A percentile compares a stretch with the other conserved stretches of the same genome.
Evolutionary conservation across 1,140 invertebrate genomes (phyloP).

Genomic region (Parasteatoda tepidariorum): DNA sequence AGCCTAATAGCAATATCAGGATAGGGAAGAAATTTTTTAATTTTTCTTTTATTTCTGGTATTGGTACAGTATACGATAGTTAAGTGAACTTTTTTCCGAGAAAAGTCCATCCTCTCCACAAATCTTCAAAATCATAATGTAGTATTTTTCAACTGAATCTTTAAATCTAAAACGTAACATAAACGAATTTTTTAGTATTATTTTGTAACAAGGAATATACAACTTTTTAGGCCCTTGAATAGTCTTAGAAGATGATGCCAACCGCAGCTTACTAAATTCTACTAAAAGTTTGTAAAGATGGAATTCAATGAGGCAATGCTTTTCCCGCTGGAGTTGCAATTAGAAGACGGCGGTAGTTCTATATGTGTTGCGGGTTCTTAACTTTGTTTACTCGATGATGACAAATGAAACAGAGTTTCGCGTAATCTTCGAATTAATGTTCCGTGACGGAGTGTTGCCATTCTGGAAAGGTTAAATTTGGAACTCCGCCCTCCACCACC

Average conservation of each 20-base stretch:
- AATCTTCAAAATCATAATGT: no score
- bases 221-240: no score
- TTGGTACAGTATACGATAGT: no score
- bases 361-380: background rate
- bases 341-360: background rate
- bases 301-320: slow-evolving; percentile 43
- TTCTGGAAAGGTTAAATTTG: slow-evolving; percentile 48
- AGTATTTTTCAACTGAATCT: no score
- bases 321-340: background rate
- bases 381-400: slow-evolving; percentile 48
- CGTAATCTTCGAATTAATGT: slow-evolving; percentile 51
- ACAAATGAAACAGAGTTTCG: slow-evolving; percentile 45
- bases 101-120: no score
- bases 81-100: no score
- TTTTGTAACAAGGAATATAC: no score
- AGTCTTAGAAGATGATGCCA: background rate
- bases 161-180: no score
- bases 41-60: no score
- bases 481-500: background rate
- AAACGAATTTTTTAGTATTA: no score
- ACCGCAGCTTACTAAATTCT: background rate
- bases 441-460: slow-evolving; percentile 46
- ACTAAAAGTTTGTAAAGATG: background rate
- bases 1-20: no score
- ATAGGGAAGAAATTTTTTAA: no score